phyloP scores from a whole-genome alignment of 2,113 vertebrate species.

The Chrysochloris asiatica region DNA sequence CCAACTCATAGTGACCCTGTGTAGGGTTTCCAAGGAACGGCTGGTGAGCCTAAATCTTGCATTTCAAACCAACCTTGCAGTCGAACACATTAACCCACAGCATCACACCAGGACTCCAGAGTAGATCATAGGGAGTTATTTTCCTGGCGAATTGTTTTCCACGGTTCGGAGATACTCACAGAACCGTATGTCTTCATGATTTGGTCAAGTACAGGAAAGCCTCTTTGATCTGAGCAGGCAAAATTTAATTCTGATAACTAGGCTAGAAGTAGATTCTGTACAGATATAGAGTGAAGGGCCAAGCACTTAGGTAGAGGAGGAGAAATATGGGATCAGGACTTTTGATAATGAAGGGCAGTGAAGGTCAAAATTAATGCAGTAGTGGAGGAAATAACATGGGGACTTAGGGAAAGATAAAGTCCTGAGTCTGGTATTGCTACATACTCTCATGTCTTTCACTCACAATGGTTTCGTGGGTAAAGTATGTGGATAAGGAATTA shows the following conservation, averaged over 20 bases:
- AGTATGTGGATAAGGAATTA: neutral
- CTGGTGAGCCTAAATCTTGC: too few relatives aligned
- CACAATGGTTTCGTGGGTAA: neutral
- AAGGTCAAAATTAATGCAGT: neutral
- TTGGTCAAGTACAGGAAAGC: neutral
- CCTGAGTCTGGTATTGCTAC: neutral
- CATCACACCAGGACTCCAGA: too few relatives aligned
- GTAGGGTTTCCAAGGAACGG: too few relatives aligned
- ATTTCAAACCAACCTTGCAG: too few relatives aligned
- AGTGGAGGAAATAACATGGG: too few relatives aligned
- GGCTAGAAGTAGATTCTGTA: neutral
- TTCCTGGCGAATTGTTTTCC: neutral
- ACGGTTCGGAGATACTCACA: too few relatives aligned
- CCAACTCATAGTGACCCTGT: too few relatives aligned
- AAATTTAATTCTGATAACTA: neutral
- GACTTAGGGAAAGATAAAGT: accelerated
- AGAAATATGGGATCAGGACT: neutral
- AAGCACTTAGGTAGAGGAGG: neutral
- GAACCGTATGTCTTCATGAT: neutral
- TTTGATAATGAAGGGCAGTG: neutral
- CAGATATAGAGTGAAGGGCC: neutral
- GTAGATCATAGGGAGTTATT: neutral
- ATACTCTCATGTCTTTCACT: accelerated
- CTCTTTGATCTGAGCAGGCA: neutral
- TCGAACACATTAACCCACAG: too few relatives aligned